Evolutionary conservation across 2,888 invertebrate species (phyloP), one percentile per base, ranked within the genome.

Genomic region (Sarcophaga subvicina): DNA sequence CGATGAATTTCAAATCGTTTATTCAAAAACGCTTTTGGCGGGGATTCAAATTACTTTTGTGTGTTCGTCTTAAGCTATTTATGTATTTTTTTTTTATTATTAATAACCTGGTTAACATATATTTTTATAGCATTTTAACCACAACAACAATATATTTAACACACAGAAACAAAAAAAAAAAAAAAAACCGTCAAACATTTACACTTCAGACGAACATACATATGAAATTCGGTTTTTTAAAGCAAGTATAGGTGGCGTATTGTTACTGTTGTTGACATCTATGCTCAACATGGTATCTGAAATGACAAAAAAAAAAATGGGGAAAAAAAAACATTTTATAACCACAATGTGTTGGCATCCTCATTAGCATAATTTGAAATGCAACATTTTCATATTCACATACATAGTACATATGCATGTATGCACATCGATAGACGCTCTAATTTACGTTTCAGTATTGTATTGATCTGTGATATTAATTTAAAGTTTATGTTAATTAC

Each of bases 341-440:
- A 69, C 69, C 59, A 59, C 47, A 78, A 73, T 70, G 69, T 70
- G 79, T 71, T 86, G 85, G 86, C 82, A 82, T 75, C 79, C 37
- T 72, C 70, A 86, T 86, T 86, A 83, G 67, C 86, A 86, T 86
- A 80, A 83, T 72, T 83, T 72, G 17, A 83, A 80, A 86, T 80
- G 83, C 79, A 79, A 80, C 80, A 70, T 82, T 79, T 60, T 73
- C 49, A 69, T 64, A n/a, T 45, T 71, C 54, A 63, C 59, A 59
- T 37, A 66, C 14, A 54, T 67, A 27, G 59, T 20, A n/a, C 11
- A 60, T 25, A 63, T 45, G 27, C 6, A 37, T 27, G 11, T 3
- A 60, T 37, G 20, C 8, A 47, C 22, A 59, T 25, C 4, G 12
- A 37, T 27, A 37, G 37, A 37, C 37, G 54, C 54, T 54, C 14